Evolutionary conservation across 1,140 invertebrate genomes (phyloP).

Genomic region (Mactra quadrangularis): DNA sequence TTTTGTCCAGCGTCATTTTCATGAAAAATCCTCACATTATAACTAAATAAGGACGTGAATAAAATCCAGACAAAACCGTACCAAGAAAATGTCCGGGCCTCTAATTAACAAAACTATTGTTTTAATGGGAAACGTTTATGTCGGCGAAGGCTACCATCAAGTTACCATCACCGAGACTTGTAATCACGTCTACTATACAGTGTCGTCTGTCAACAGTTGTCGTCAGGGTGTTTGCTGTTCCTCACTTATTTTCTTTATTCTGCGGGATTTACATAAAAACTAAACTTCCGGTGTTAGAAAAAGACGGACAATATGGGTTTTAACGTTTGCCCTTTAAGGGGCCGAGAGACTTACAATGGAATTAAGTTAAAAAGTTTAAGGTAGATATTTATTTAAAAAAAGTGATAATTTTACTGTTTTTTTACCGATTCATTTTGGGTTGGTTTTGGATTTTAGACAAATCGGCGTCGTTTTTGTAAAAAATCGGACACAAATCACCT

Average conservation of each 20-base stretch:
- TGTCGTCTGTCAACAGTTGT: conserved; percentile 20
- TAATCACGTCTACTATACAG: neutral
- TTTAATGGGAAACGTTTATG: neutral
- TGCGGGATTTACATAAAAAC: neutral
- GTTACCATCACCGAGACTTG: too few species aligned
- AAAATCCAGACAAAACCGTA: neutral
- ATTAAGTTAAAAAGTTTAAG: conserved; percentile 6
- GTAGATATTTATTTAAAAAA: neutral
- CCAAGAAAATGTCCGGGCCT: neutral
- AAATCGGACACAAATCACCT: too few species aligned
- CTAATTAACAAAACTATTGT: neutral
- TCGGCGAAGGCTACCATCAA: neutral
- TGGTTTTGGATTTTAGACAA: neutral
- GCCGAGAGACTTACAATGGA: neutral
- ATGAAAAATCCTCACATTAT: too few species aligned
- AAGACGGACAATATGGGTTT: conserved; percentile 9
- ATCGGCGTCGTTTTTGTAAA: neutral
- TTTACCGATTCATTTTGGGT: neutral
- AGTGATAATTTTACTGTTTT: neutral
- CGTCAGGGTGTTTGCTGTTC: neutral
- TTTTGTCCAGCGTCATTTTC: too few species aligned
- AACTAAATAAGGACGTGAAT: too few species aligned
- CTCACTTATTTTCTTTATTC: conserved; percentile 12
- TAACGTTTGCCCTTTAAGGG: neutral
- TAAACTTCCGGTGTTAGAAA: conserved; percentile 12